Percentiles rank a stretch among this genome's conserved stretches.
phyloP scores from a whole-genome alignment of 2,113 vertebrate species.

The Agapornis roseicollis region DNA sequence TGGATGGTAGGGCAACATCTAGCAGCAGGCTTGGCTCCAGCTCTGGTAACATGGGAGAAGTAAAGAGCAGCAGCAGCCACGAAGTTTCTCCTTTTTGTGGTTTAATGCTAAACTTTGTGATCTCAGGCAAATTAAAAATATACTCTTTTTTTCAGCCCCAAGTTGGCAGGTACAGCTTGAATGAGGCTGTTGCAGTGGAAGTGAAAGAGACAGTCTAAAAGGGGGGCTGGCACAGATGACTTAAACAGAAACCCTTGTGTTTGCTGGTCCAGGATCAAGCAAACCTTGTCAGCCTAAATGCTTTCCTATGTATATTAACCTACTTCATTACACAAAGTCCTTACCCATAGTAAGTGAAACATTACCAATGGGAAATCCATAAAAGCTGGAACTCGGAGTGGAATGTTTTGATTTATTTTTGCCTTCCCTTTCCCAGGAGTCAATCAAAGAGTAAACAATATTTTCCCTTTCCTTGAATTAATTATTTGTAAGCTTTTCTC shows the following conservation, averaged over 20 bases:
- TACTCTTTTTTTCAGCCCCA: background rate
- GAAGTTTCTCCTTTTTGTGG: background rate
- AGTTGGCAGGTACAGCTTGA: slow-evolving; percentile 22
- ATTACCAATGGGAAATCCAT: slow-evolving; percentile 42
- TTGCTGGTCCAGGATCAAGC: slow-evolving; percentile 33
- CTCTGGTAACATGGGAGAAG: background rate
- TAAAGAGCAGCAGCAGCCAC: background rate
- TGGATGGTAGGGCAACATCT: background rate
- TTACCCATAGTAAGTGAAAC: slow-evolving; percentile 1
- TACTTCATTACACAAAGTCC: background rate
- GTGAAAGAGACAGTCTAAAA: slow-evolving; percentile 2
- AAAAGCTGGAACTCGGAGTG: background rate
- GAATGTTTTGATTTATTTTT: slow-evolving; percentile 25
- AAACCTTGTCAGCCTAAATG: background rate
- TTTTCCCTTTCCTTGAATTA: slow-evolving; percentile 7
- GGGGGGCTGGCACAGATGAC: background rate
- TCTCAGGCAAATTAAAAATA: background rate
- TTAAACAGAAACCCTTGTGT: slow-evolving; percentile 33
- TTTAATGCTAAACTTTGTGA: background rate
- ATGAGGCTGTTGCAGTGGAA: background rate
- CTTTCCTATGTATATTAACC: background rate
- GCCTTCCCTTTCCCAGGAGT: background rate
- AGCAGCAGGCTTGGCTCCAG: background rate
- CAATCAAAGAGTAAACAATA: slow-evolving; percentile 28
- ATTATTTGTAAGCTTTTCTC: slow-evolving; percentile 36